phyloP scores from a whole-genome alignment of 1,140 invertebrate genomes.

The Drosophila sulfurigaster region DNA sequence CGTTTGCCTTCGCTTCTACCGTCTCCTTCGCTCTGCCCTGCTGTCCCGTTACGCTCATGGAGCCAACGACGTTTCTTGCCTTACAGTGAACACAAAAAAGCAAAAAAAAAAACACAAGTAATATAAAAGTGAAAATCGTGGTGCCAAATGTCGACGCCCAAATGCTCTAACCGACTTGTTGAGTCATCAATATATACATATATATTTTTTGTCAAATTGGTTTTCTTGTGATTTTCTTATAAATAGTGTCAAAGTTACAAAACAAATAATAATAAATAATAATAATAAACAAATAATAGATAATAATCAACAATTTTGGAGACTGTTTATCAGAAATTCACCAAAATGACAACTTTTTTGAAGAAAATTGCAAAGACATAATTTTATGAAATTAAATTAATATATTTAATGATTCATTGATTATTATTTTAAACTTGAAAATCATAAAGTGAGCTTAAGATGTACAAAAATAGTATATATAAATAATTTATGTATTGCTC shows the following conservation, averaged over 20 bases:
- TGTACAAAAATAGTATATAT: not conserved
- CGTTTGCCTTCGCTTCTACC: not conserved
- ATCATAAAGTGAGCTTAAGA: too few species aligned
- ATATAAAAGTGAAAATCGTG: conserved; percentile 15
- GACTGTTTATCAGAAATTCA: too few species aligned
- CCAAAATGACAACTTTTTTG: too few species aligned
- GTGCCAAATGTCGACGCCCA: not conserved
- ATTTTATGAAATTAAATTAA: too few species aligned
- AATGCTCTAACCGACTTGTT: conserved; percentile 21
- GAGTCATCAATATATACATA: not conserved
- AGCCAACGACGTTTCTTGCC: conserved; percentile 59
- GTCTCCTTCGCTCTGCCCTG: conserved; percentile 4
- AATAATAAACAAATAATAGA: too few species aligned
- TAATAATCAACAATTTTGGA: too few species aligned
- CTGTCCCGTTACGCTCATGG: conserved; percentile 22
- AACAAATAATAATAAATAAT: too few species aligned
- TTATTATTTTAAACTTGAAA: too few species aligned
- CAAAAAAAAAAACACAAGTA: conserved; percentile 14
- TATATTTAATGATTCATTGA: too few species aligned
- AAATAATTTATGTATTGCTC: not conserved
- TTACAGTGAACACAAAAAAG: conserved; percentile 18
- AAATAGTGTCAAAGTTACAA: too few species aligned
- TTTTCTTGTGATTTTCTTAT: too few species aligned
- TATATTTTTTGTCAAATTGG: not conserved
- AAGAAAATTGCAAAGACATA: too few species aligned